These are phyloP conservation scores for Stigmatopora argus DNA, from an alignment of 2,113 vertebrate species.

Conservation along the genomic window DNA sequence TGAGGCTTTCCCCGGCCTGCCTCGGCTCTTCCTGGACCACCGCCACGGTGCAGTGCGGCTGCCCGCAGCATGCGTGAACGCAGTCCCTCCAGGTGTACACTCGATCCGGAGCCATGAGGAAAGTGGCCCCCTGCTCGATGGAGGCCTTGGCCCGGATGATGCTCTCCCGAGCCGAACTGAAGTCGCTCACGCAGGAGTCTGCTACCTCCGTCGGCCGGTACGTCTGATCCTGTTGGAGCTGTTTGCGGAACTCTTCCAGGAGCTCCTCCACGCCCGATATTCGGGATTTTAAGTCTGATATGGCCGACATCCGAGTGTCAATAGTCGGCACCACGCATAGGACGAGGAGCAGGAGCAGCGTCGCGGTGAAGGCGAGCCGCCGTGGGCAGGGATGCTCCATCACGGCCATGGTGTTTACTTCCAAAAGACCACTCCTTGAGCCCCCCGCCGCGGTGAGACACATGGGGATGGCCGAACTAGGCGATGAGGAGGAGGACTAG, in stretches of 20 bases:
- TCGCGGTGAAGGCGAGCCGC: constrained; percentile 13
- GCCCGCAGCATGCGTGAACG: constrained; percentile 82
- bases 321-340: not conserved
- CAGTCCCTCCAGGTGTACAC: constrained; percentile 80
- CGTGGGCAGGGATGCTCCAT: constrained; percentile 45
- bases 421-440: not conserved
- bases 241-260: constrained; percentile 82
- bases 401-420: constrained; percentile 54
- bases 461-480: not conserved
- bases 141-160: constrained; percentile 90
- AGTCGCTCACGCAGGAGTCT: constrained; percentile 63
- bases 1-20: constrained; percentile 56
- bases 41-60: constrained; percentile 81
- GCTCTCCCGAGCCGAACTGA: constrained; percentile 64
- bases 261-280: constrained; percentile 82
- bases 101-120: constrained; percentile 76
- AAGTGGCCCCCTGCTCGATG: constrained; percentile 82
- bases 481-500: not conserved
- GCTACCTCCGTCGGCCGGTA: constrained; percentile 34
- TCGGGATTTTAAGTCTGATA: constrained; percentile 72
- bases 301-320: constrained; percentile 46
- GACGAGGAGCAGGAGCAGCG: constrained; percentile 22
- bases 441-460: not conserved
- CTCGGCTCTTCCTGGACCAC: constrained; percentile 75
- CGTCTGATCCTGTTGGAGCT: constrained; percentile 78